Conservation (phyloP, 2,113 vertebrate genomes). For the Prunella fulvescens region DNA sequence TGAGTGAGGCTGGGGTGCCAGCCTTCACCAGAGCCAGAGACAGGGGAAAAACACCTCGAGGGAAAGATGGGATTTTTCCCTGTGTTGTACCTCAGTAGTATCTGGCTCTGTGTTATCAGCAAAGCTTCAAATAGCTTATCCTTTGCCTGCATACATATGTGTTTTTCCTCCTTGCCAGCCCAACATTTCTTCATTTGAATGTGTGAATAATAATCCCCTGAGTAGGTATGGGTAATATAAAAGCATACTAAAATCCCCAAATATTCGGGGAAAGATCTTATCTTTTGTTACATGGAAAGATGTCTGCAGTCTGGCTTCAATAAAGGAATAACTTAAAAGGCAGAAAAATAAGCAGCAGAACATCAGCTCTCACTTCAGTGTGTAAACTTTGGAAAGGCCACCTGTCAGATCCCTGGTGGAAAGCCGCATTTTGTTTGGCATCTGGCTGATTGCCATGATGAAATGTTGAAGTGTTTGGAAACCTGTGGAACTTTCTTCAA, state of each 20-base stretch:
- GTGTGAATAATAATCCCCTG: constrained; percentile 24
- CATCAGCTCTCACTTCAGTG: constrained; percentile 67
- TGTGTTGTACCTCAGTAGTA: background rate
- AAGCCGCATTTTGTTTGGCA: constrained; percentile 67
- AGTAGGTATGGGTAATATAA: constrained; percentile 16
- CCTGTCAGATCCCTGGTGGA: constrained; percentile 66
- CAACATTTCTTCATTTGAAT: background rate
- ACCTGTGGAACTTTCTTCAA: constrained; percentile 56
- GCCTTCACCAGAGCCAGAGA: background rate
- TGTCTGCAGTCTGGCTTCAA: constrained; percentile 48
- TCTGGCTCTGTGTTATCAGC: background rate
- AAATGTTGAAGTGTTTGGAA: constrained; percentile 68
- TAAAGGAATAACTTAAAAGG: constrained; percentile 57
- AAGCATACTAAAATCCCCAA: constrained; percentile 21
- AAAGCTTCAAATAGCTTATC: constrained; percentile 21
- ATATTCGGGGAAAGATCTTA: constrained; percentile 38
- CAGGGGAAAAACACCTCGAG: background rate
- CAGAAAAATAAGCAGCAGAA: constrained; percentile 63
- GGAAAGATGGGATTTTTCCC: background rate
- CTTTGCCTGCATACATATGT: background rate
- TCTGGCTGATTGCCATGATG: constrained; percentile 57
- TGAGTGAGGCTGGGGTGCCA: background rate
- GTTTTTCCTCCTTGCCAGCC: background rate
- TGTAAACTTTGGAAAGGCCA: constrained; percentile 70
- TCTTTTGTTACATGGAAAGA: constrained; percentile 31